Evolutionary conservation across 2,113 vertebrate species (phyloP).

Genomic region (Actenoides hombroni): DNA sequence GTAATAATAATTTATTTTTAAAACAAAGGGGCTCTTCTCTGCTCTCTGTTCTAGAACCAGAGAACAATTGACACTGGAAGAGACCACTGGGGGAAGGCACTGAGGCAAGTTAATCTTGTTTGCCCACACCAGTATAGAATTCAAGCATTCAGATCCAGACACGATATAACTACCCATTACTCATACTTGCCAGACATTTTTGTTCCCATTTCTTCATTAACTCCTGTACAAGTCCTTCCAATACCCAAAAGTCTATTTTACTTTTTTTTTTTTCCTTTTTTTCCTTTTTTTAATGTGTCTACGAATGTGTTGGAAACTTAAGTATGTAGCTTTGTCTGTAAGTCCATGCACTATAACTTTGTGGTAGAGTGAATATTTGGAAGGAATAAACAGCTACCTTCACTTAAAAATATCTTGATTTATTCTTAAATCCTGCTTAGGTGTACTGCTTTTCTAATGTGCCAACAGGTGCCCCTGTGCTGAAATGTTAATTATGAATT

Average conservation of each 20-base stretch:
- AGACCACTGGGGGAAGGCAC: background rate
- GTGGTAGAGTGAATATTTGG: background rate
- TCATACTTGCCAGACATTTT: background rate
- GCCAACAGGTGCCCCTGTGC: background rate
- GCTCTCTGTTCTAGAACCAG: background rate
- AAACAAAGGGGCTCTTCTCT: background rate
- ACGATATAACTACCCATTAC: background rate
- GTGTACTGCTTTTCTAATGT: background rate
- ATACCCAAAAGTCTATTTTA: background rate
- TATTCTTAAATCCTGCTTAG: slow-evolving; percentile 34
- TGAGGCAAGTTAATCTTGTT: background rate
- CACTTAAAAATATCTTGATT: slow-evolving; percentile 37
- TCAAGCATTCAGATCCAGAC: background rate
- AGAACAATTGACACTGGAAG: background rate
- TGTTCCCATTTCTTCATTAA: background rate
- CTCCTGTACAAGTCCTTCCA: background rate
- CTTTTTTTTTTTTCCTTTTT: background rate
- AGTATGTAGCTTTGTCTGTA: background rate
- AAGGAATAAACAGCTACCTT: background rate
- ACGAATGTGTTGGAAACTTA: background rate
- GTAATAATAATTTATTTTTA: background rate
- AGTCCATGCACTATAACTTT: background rate
- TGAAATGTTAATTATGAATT: slow-evolving; percentile 50
- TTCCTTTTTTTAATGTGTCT: background rate
- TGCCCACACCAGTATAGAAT: background rate